Evolutionary conservation across 2,797 vertebrate species (phyloP), one percentile per base, ranked within the genome.

Genomic region (Lateolabrax maculatus): DNA sequence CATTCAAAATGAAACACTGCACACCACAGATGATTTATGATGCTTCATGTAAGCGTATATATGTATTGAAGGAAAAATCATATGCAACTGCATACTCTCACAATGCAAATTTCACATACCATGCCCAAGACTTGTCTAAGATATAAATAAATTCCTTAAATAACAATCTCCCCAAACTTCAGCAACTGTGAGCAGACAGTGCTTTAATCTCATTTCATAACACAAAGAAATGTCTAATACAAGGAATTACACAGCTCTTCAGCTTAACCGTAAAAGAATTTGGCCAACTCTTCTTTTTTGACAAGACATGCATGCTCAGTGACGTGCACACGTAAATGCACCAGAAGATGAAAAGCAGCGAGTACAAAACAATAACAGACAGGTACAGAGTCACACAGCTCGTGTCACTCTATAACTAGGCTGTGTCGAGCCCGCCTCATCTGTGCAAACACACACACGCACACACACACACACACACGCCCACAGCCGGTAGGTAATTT

Each of bases 401-500:
- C 8, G 9, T 46, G 19, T 49, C 52, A 48, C 29, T 77, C 43
- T 75, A 62, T 79, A 83, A 82, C 80, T 73, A 84, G 72, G 60
- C 69, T 11, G 29, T 23, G 8, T 12, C 21, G 21, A 70, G 57
- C 53, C 49, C 9, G n/a, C 34, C 62, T 52, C 58, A 18, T 72
- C 61, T 55, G 37, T 31, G 29, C 34, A 44, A 25, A 44, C 46
- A 63, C 66, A 52, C 58, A 56, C 51, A 52, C 19, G 37, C 37
- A 36, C 55, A 61, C 65, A 60, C 19, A 56, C 25, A 82, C 43
- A 62, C 37, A 43, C 39, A 52, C 68, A 75, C 52, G 79, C 44
- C 37, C 37, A 51, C 36, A 62, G 61, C 60, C 52, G 4, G 34
- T 64, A 67, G 74, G 83, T 90, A 87, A 92, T 92, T 93, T 90